Conservation (phyloP, 2,888 invertebrate species). For the Sphaerophoria rueppellii region DNA sequence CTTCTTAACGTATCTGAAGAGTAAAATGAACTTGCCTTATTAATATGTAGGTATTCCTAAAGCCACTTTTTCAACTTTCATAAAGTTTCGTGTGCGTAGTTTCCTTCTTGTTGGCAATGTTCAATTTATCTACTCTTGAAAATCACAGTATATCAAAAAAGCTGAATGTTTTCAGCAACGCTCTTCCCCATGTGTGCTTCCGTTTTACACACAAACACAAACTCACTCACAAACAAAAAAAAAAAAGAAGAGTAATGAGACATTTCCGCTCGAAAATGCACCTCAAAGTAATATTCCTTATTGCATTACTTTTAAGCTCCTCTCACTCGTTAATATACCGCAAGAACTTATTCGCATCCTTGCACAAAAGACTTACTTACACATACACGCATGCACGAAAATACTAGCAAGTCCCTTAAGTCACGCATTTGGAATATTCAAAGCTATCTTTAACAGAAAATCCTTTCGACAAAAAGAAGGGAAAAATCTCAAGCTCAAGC, state of each 20-base stretch:
- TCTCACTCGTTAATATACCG: conserved; percentile 38
- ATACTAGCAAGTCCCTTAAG: neutral
- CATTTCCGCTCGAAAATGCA: conserved; percentile 55
- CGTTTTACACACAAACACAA: no score
- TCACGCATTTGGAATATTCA: conserved; percentile 39
- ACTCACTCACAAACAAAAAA: no score
- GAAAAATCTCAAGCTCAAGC: conserved; percentile 41
- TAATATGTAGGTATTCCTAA: no score
- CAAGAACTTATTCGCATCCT: conserved; percentile 40
- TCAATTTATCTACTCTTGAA: no score
- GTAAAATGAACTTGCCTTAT: no score
- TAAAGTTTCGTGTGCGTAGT: no score
- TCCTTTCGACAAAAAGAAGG: conserved; percentile 4
- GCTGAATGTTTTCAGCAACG: no score
- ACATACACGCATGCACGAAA: neutral
- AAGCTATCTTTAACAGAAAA: conserved; percentile 52
- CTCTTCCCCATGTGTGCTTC: no score
- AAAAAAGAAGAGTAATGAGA: conserved; percentile 44
- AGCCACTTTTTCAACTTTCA: no score
- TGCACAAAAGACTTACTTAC: conserved; percentile 20
- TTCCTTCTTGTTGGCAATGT: no score
- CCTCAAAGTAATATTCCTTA: conserved; percentile 51
- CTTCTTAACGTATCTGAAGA: no score
- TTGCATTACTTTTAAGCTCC: conserved; percentile 52
- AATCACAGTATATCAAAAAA: no score